Conservation (phyloP, 2,113 vertebrate genomes). For the Emydura subglobosa region DNA sequence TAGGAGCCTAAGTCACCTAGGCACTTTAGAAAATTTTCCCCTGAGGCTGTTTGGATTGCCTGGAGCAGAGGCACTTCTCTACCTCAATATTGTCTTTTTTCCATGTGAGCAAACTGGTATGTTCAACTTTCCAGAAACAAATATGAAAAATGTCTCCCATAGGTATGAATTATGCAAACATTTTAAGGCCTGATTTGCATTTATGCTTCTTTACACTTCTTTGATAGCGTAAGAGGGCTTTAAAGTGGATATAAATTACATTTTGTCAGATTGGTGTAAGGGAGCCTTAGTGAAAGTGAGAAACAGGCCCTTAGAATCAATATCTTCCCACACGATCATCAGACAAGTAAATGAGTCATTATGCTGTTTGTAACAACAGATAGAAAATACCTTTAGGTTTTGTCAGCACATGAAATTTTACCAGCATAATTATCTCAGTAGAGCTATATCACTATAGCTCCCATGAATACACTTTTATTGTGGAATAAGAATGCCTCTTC, state of each 20-base stretch:
- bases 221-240: background rate
- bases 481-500: background rate
- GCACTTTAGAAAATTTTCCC: background rate
- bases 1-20: background rate
- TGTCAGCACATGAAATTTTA: background rate
- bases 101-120: background rate
- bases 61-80: background rate
- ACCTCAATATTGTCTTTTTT: background rate
- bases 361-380: background rate
- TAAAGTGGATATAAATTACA: background rate
- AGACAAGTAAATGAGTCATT: background rate
- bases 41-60: background rate
- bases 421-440: background rate
- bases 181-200: background rate
- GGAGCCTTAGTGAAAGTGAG: background rate
- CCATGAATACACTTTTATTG: background rate
- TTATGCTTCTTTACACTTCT: background rate
- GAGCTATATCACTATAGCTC: accelerated
- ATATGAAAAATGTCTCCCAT: background rate
- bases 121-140: background rate
- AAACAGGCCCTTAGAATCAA: background rate
- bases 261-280: background rate
- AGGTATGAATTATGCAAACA: background rate
- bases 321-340: background rate
- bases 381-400: background rate